phyloP scores from a whole-genome alignment of 1,140 invertebrate genomes.

The Drosophila novamexicana region DNA sequence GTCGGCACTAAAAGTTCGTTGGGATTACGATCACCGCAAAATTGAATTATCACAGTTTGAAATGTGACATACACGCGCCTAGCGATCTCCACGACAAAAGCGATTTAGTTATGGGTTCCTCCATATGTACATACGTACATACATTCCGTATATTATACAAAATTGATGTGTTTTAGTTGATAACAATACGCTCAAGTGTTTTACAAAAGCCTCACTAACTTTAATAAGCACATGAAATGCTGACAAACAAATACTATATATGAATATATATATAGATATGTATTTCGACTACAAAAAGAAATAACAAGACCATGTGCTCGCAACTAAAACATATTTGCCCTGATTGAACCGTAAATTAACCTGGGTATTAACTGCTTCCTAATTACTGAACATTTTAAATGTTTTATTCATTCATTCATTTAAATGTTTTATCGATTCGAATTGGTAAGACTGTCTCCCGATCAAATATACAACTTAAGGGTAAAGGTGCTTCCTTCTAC shows the following conservation, averaged over 20 bases:
- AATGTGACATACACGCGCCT: conserved; percentile 79
- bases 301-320: no score
- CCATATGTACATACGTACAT: background rate
- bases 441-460: no score
- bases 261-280: background rate
- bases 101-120: conserved; percentile 25
- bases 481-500: no score
- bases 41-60: conserved; percentile 83
- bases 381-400: no score
- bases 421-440: no score
- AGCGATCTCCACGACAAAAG: conserved; percentile 38
- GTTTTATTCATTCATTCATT: no score
- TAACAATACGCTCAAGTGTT: conserved; percentile 67
- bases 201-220: conserved; percentile 57
- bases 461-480: no score
- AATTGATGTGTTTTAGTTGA: conserved; percentile 38
- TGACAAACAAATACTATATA: conserved; percentile 11
- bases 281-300: no score
- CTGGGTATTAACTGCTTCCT: no score
- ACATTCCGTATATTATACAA: background rate
- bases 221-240: background rate
- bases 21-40: conserved; percentile 61
- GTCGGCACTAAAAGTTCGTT: conserved; percentile 62
- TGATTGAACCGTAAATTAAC: no score
- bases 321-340: background rate